Conservation (phyloP, 2,797 vertebrate species). For the Iguana delicatissima region DNA sequence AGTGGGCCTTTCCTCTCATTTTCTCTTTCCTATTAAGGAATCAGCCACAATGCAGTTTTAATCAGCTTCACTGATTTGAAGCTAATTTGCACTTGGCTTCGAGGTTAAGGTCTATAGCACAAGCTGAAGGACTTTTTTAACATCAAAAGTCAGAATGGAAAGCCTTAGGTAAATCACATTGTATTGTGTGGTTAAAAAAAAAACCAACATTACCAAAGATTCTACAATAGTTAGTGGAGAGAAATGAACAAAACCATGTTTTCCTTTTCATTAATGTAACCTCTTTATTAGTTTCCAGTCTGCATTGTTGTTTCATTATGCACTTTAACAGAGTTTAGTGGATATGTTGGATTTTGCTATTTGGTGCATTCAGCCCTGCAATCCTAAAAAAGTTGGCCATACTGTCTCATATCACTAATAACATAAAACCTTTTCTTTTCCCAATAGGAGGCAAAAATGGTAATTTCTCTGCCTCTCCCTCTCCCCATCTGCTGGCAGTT, state of each 20-base stretch:
- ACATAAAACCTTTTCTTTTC: conserved; percentile 82
- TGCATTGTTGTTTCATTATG: conserved; percentile 74
- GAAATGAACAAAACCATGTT: conserved; percentile 75
- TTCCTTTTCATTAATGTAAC: conserved; percentile 75
- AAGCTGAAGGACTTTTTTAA: conserved; percentile 84
- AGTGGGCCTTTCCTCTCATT: conserved; percentile 76
- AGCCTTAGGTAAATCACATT: conserved; percentile 81
- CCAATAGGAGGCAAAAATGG: conserved; percentile 70
- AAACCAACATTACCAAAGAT: conserved; percentile 76
- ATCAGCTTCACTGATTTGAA: conserved; percentile 88
- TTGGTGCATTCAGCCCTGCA: conserved; percentile 69
- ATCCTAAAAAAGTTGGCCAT: conserved; percentile 78
- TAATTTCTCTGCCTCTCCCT: conserved; percentile 57
- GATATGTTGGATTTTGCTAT: conserved; percentile 70
- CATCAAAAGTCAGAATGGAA: conserved; percentile 81
- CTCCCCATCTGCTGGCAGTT: not conserved
- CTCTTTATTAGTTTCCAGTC: conserved; percentile 69
- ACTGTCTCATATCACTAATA: conserved; percentile 80
- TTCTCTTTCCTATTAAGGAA: conserved; percentile 75
- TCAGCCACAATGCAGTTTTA: conserved; percentile 83
- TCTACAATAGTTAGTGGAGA: conserved; percentile 76
- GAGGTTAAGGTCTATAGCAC: conserved; percentile 83
- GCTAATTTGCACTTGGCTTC: conserved; percentile 87
- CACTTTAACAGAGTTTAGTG: conserved; percentile 71
- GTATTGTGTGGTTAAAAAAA: conserved; percentile 71